phyloP scores from a whole-genome alignment of 1,140 invertebrate species.

The Melanaphis sacchari region DNA sequence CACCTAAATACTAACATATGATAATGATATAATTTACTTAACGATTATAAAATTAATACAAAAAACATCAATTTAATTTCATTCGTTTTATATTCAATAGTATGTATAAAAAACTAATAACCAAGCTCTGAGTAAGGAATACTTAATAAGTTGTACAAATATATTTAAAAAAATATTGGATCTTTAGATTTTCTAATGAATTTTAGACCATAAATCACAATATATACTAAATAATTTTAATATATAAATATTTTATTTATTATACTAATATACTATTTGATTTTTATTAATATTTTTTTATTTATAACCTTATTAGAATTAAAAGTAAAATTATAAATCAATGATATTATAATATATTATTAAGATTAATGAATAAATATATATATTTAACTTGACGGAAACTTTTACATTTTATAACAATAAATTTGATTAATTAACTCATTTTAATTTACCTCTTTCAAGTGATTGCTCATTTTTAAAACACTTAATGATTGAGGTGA shows the following conservation, averaged over 20 bases:
- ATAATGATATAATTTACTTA: not conserved
- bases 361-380: not conserved
- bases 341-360: not conserved
- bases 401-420: not conserved
- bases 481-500: not conserved
- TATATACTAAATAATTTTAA: not conserved
- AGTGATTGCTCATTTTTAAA: not conserved
- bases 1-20: not conserved
- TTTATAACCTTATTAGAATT: not conserved
- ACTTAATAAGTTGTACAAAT: not conserved
- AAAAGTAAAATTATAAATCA: not conserved
- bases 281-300: too few species aligned
- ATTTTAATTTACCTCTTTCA: not conserved
- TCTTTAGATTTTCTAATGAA: not conserved
- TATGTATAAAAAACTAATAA: not conserved
- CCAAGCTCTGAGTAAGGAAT: not conserved
- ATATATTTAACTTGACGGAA: not conserved
- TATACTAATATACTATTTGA: too few species aligned
- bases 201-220: not conserved
- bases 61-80: slow-evolving; percentile 8
- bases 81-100: not conserved
- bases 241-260: not conserved
- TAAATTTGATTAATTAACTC: not conserved
- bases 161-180: too few species aligned
- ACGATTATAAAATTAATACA: not conserved